Evolutionary conservation across 2,888 invertebrate genomes (phyloP), one percentile per base, ranked within the genome.

Genomic region (Willowsia nigromaculata): DNA sequence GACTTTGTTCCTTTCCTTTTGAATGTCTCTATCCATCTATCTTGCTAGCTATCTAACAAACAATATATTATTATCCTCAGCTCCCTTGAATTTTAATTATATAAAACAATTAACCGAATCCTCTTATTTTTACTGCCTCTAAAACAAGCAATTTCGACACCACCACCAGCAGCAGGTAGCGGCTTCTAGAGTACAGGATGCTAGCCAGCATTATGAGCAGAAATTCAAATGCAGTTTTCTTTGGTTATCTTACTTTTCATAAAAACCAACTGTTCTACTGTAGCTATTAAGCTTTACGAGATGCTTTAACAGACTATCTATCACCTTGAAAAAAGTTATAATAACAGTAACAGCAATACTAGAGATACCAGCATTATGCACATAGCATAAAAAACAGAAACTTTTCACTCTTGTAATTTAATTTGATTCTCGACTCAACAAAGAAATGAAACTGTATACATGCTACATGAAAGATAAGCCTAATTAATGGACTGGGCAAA

Each of bases 61-160:
- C 11, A 5, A 56, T 62, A 11, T 62, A 56, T 9, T 7, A 33
- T 62, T 13, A 11, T 13, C 3, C 30, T 37, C 18, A 37, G 18
- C 40, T 37, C n/a, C 11, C 33, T 37, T 33, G 18, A 33, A 68
- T 18, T 68, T 18, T 40, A 68, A 68, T 68, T 68, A 68, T 40
- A 40, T 68, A 37, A 68, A 68, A 68, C 68, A 68, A 68, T 68
- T 68, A 68, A 68, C 68, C 6, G 68, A 68, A 40, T 37, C 68
- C 27, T 37, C n/a, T 68, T 18, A 4, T 15, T 68, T 37, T 62
- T 62, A 13, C 30, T 30, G 30, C 62, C 15, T 62, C 13, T 30
- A 5, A 62, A 62, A 18, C 27, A 62, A 62, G 30, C 11, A 15
- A 30, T 62, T 62, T 62, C 30, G 15, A 30, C 62, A 62, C 27